Evolutionary conservation across 2,888 invertebrate genomes (phyloP).

Genomic region (Zele albiditarsus): DNA sequence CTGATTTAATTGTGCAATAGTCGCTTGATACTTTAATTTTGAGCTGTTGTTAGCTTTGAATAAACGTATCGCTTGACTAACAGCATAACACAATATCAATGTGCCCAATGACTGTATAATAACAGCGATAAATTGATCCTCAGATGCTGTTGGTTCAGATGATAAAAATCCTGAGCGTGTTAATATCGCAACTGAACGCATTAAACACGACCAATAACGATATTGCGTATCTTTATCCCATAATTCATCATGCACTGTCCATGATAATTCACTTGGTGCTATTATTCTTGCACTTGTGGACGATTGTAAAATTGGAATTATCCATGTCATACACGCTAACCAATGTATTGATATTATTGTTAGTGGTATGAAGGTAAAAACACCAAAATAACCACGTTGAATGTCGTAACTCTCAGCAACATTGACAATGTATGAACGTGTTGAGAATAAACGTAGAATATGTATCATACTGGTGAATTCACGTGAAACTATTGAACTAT

Average conservation of each 20-base stretch:
- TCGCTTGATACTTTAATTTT: slow-evolving; percentile 63
- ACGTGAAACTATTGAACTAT: slow-evolving; percentile 54
- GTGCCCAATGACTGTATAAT: slow-evolving; percentile 56
- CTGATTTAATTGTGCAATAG: slow-evolving; percentile 61
- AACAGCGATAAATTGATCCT: slow-evolving; percentile 62
- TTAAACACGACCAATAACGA: slow-evolving; percentile 58
- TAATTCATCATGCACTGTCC: slow-evolving; percentile 58
- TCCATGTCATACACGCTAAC: slow-evolving; percentile 66
- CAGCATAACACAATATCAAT: slow-evolving; percentile 57
- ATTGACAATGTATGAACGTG: slow-evolving; percentile 54
- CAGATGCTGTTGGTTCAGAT: slow-evolving; percentile 53
- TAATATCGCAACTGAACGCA: slow-evolving; percentile 60
- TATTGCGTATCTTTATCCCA: slow-evolving; percentile 51
- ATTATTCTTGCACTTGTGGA: slow-evolving; percentile 47
- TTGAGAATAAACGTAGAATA: slow-evolving; percentile 60
- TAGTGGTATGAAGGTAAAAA: slow-evolving; percentile 58
- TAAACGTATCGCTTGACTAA: slow-evolving; percentile 62
- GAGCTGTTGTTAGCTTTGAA: slow-evolving; percentile 63
- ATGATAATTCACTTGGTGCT: slow-evolving; percentile 57
- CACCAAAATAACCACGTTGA: slow-evolving; percentile 53
- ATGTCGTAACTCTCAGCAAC: slow-evolving; percentile 55
- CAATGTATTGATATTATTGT: slow-evolving; percentile 62
- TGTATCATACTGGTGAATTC: slow-evolving; percentile 59
- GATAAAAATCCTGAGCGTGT: slow-evolving; percentile 61
- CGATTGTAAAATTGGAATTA: slow-evolving; percentile 58